phyloP scores from a whole-genome alignment of 2,888 invertebrate species.

The Drosophila seclusa region DNA sequence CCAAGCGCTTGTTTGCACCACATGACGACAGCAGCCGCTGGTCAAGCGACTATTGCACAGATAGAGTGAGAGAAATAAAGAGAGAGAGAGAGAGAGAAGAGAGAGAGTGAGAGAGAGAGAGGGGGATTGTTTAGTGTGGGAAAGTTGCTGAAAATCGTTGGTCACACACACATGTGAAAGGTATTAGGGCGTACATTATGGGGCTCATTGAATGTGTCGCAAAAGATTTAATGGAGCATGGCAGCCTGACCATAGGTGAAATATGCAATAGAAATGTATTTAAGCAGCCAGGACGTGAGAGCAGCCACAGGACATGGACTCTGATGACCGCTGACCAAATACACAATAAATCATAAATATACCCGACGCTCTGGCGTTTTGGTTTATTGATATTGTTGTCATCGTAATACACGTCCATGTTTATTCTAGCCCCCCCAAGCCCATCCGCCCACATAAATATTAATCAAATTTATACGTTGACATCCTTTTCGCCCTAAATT shows the following conservation, averaged over 20 bases:
- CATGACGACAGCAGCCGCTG: slow-evolving; percentile 51
- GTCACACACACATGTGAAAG: slow-evolving; percentile 44
- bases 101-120: neutral
- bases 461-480: slow-evolving; percentile 70
- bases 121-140: neutral
- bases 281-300: slow-evolving; percentile 32
- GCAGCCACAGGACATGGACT: slow-evolving; percentile 26
- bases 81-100: neutral
- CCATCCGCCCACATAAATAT: slow-evolving; percentile 62
- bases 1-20: slow-evolving; percentile 58
- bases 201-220: slow-evolving; percentile 80
- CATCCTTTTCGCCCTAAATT: slow-evolving; percentile 39
- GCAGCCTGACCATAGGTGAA: slow-evolving; percentile 63
- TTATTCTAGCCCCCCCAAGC: slow-evolving; percentile 38
- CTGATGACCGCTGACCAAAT: slow-evolving; percentile 59
- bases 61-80: slow-evolving; percentile 1
- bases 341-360: slow-evolving; percentile 72
- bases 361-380: slow-evolving; percentile 51
- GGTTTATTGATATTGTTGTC: slow-evolving; percentile 78
- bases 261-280: slow-evolving; percentile 66
- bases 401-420: slow-evolving; percentile 62
- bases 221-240: slow-evolving; percentile 80
- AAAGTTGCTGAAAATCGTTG: slow-evolving; percentile 5
- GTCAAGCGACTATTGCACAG: slow-evolving; percentile 45
- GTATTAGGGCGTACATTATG: slow-evolving; percentile 77